Conservation (phyloP, 2,888 invertebrate species). For the Ceratothoa steindachneri region DNA sequence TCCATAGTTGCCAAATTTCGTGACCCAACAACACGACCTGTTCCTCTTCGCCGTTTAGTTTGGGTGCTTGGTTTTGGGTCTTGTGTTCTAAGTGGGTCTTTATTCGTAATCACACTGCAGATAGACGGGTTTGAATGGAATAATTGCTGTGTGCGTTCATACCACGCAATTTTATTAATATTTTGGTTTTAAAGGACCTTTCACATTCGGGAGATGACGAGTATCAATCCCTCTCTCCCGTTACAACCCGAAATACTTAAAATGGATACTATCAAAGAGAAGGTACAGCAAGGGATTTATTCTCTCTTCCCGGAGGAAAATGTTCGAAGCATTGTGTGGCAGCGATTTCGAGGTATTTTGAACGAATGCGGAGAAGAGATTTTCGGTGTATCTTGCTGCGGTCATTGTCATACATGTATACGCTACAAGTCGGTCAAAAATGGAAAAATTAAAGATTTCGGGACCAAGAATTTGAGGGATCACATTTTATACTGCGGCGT, state of each 20-base stretch:
- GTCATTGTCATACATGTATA: background rate
- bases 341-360: background rate
- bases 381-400: background rate
- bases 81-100: background rate
- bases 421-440: background rate
- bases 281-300: background rate
- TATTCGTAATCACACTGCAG: background rate
- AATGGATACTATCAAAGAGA: background rate
- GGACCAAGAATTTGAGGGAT: background rate
- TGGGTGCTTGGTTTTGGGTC: background rate
- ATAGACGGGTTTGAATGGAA: too few species aligned
- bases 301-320: background rate
- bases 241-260: too few species aligned
- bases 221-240: too few species aligned
- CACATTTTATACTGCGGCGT: slow-evolving; percentile 1
- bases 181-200: too few species aligned
- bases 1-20: background rate
- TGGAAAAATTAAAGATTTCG: background rate
- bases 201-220: too few species aligned
- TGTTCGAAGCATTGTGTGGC: background rate
- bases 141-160: too few species aligned
- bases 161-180: too few species aligned
- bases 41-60: background rate
- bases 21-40: background rate
- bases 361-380: slow-evolving; percentile 3